Conservation (phyloP, 2,113 vertebrate species). For the Hemibagrus wyckioides region DNA sequence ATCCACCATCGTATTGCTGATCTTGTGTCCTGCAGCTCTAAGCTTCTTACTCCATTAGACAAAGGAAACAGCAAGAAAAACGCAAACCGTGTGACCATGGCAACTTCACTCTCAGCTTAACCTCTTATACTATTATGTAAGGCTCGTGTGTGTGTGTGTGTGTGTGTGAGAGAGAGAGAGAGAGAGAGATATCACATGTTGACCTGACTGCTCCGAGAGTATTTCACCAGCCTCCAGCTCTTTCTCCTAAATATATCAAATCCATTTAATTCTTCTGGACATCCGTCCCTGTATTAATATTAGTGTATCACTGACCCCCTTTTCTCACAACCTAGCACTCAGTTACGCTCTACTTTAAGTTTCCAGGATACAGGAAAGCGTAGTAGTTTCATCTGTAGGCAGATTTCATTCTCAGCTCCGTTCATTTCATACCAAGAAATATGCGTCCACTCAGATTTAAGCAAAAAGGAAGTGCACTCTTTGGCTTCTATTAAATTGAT, state of each 20-base stretch:
- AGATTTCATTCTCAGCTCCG: neutral
- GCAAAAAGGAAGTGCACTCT: neutral
- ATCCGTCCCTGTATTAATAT: neutral
- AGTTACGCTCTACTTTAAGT: neutral
- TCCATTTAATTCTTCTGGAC: slow-evolving; percentile 5
- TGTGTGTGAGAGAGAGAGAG: neutral
- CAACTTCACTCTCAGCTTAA: slow-evolving; percentile 29
- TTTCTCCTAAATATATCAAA: slow-evolving; percentile 33
- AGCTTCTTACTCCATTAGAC: slow-evolving; percentile 12
- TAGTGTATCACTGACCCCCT: neutral
- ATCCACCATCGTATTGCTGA: neutral
- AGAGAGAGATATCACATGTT: neutral
- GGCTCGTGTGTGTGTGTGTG: slow-evolving; percentile 21
- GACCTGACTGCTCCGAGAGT: neutral
- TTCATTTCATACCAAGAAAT: neutral
- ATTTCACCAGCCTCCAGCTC: slow-evolving; percentile 7
- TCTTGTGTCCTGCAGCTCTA: slow-evolving; percentile 1
- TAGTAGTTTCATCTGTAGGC: neutral
- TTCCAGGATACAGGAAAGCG: neutral
- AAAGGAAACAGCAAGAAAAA: neutral
- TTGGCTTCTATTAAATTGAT: neutral
- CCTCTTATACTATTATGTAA: slow-evolving; percentile 40
- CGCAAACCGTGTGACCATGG: slow-evolving; percentile 37
- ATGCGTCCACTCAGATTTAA: neutral
- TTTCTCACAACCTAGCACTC: slow-evolving; percentile 7